Base-by-base conservation (phyloP, 2,113 vertebrate species). In the Mus spicilegus region DNA sequence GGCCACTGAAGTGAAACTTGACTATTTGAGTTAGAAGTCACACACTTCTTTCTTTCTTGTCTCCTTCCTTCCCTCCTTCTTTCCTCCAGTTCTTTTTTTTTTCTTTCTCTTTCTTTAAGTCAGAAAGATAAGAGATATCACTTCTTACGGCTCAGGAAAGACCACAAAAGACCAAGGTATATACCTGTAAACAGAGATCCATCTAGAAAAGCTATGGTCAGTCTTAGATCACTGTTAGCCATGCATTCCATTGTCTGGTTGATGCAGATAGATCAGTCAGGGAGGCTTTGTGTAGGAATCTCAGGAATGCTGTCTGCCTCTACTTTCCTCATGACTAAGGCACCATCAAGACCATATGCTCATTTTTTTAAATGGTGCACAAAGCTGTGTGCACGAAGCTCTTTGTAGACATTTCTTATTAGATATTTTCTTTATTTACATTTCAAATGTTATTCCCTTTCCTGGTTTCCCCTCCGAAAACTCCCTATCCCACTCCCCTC, bases 251-350 rank as follows among this genome's bases (percentile, higher is more conserved):
- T 30, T 49, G 24, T 19, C 24, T 46, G 56, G 69, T 42, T 87
- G 5, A 2, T 42, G 11, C 54, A 67, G 65, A 12, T 33, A 28
- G 63, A 67, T 67, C 92, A 13, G 54, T 87, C 16, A 70, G 51
- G 80, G 90, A 73, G 54, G 42, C 14, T 61, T 69, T 94, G 42
- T 61, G 26, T 42, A 7, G 73, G 46, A 42, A 28, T 81, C 12
- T 88, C 46, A 58, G 81, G 46, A 84, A 61, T 85, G 73, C 5
- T 46, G 28, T n/a, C 91, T 17, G 24, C 96, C 63, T 96, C 93
- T 88, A 16, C 39, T 72, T 81, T 84, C 73, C 80, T 77, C 39
- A n/a, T 42, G 14, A 4, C 78, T 65, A 12, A 81, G 49, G 10
- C 63, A 22, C 28, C 42, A 86, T 93, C 4, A 70, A 65, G 95